Evolutionary conservation across 2,888 invertebrate species (phyloP).

Genomic region (Drosophila diplacantha): DNA sequence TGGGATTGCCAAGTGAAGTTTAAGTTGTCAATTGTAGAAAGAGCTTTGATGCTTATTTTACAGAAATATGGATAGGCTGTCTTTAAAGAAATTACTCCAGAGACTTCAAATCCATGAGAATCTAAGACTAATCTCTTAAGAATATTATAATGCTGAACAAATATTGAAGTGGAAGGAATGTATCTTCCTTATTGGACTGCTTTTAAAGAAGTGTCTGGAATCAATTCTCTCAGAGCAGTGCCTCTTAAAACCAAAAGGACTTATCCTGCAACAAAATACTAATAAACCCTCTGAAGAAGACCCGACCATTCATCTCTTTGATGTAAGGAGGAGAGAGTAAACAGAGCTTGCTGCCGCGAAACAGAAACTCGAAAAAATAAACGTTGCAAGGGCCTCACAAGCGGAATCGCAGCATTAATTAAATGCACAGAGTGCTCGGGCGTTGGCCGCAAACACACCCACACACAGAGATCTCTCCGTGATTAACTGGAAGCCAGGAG

Average conservation of each 20-base stretch:
- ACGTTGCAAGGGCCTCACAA: constrained; percentile 2
- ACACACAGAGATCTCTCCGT: neutral
- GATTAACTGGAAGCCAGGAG: constrained; percentile 20
- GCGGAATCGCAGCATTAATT: constrained; percentile 54
- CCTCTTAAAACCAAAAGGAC: neutral
- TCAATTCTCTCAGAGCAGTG: neutral
- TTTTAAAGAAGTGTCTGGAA: neutral
- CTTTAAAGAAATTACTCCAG: too few species aligned
- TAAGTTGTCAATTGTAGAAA: too few species aligned
- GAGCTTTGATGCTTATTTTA: too few species aligned
- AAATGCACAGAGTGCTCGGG: constrained; percentile 36
- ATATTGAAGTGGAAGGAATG: neutral
- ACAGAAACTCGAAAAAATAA: neutral
- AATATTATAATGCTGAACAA: neutral
- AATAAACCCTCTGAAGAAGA: neutral
- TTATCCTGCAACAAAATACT: neutral
- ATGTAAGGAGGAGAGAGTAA: neutral
- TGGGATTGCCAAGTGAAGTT: too few species aligned
- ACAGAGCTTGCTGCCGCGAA: neutral
- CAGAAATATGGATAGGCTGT: too few species aligned
- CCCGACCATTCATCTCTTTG: neutral
- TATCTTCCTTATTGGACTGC: neutral
- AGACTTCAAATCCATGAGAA: neutral
- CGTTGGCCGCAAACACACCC: constrained; percentile 6
- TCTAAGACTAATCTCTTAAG: neutral